Percentiles rank a stretch among this genome's conserved stretches.
Evolutionary conservation across 92 coral and sea anemone genomes (phyloP).

Genomic region (Hydrozoanthus gracilis): DNA sequence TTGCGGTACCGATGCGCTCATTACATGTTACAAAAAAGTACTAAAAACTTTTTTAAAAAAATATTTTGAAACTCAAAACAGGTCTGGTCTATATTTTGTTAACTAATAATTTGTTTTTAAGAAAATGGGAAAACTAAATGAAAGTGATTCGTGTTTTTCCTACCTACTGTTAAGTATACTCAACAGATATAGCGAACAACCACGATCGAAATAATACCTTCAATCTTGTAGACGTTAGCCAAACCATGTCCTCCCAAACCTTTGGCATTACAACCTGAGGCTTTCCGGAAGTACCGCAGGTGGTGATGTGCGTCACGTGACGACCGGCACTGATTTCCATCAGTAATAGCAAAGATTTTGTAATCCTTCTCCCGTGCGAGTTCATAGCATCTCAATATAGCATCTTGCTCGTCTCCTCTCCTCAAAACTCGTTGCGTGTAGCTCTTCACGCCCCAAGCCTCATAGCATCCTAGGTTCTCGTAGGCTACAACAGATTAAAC

Average conservation of each 20-base stretch:
- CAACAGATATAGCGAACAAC: neutral
- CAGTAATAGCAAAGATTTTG: slow-evolving; percentile 30
- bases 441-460: slow-evolving; percentile 3
- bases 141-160: neutral
- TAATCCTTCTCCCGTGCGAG: neutral
- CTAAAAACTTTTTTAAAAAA: neutral
- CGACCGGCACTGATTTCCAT: slow-evolving; percentile 17
- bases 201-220: neutral
- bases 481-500: neutral
- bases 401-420: neutral
- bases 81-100: neutral
- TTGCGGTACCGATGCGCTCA: neutral
- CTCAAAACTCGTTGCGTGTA: slow-evolving; percentile 23
- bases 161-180: neutral
- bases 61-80: neutral
- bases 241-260: slow-evolving; percentile 16
- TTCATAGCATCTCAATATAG: slow-evolving; percentile 32
- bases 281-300: neutral
- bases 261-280: slow-evolving; percentile 1
- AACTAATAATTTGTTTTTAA: too few species aligned
- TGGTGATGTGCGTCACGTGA: slow-evolving; percentile 21
- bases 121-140: too few species aligned
- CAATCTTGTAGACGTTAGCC: neutral
- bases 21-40: neutral
- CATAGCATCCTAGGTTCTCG: slow-evolving; percentile 7